Base-by-base conservation (phyloP, 2,113 vertebrate species). In the Sinocyclocheilus rhinocerous region DNA sequence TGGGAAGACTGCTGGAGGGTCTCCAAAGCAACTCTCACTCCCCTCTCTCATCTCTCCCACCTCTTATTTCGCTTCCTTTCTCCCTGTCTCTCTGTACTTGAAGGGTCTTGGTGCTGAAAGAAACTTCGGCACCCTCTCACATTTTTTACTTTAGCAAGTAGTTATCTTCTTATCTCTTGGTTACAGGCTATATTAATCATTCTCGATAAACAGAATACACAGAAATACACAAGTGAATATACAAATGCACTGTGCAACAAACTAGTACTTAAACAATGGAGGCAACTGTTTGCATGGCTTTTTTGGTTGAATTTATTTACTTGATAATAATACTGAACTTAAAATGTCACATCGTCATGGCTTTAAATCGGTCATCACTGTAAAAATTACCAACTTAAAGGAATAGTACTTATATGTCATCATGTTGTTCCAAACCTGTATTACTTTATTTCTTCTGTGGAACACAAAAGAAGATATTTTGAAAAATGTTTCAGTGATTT, bases 1-100 rank as follows among this genome's bases (percentile, higher is more conserved):
- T 90, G 84, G 85, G 88, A 91, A 91, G 88, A 88, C 83, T 77
- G 82, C 87, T 92, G 91, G 90, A 92, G 81, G 87, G 83, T 80
- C 88, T 90, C 90, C 91, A 92, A 88, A 81, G 89, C 85, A 85
- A 67, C 88, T 84, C 86, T 45, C 83, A 81, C 76, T 81, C 72
- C 81, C 78, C 59, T 48, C 81, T 65, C 84, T 86, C 84, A 73
- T 63, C 72, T 72, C 78, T 50, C 83, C 76, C 61, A 72, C 85
- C 52, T 75, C 50, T 55, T 72, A 61, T 88, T 76, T 82, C 16
- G 78, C 45, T 59, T 82, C 85, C 73, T 85, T 42, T 72, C 55
- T 82, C 67, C 4, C 24, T 59, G 50, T 84, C 84, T 85, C 76
- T 84, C 63, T 63, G 67, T 88, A 63, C 73, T 89, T 87, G 61